Conservation (phyloP, 2,888 invertebrate species). For the Pristionchus maxplancki region DNA sequence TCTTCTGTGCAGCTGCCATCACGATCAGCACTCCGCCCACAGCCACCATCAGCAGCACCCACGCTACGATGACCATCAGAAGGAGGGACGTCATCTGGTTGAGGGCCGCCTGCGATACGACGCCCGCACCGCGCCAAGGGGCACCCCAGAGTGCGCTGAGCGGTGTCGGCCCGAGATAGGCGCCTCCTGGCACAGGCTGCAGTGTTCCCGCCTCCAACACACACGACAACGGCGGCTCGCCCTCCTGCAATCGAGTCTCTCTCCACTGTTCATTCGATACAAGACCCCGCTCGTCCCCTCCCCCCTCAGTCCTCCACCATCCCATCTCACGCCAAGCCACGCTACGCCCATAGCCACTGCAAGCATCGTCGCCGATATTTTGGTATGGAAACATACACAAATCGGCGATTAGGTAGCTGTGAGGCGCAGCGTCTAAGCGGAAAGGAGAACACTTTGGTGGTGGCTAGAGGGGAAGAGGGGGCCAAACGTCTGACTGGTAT, state of each 20-base stretch:
- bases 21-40: constrained; percentile 51
- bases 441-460: constrained; percentile 33
- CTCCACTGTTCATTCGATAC: neutral
- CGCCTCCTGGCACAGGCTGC: constrained; percentile 8
- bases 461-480: constrained; percentile 5
- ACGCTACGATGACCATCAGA: constrained; percentile 59
- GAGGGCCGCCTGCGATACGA: constrained; percentile 49
- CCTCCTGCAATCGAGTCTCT: constrained; percentile 43
- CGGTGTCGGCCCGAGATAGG: constrained; percentile 7
- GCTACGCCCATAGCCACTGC: neutral
- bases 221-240: constrained; percentile 57
- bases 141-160: neutral
- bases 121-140: neutral
- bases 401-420: neutral
- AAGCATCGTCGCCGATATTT: neutral
- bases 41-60: constrained; percentile 58
- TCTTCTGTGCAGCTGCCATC: constrained; percentile 50
- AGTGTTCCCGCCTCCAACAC: constrained; percentile 58
- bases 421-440: neutral
- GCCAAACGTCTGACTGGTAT: neutral
- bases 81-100: constrained; percentile 58
- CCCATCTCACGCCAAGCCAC: neutral
- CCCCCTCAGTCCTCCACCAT: neutral
- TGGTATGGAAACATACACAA: neutral
- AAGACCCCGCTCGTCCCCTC: neutral